Evolutionary conservation across 2,797 vertebrate species (phyloP).

Genomic region (Microctenopoma stevenorrisi): DNA sequence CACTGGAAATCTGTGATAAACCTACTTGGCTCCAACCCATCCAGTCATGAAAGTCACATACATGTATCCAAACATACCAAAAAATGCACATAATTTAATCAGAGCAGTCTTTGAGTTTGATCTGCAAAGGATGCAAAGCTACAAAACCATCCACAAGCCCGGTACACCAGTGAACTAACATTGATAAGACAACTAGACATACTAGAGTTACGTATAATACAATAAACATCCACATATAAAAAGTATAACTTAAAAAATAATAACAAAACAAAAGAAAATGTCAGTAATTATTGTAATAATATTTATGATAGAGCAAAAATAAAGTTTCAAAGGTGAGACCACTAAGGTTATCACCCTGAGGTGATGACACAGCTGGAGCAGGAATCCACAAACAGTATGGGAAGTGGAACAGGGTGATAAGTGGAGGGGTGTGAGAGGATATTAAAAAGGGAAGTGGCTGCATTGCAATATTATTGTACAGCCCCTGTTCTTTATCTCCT

Average conservation of each 20-base stretch:
- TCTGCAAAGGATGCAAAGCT: constrained; percentile 69
- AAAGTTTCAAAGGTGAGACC: too few relatives aligned
- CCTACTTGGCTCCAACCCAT: constrained; percentile 23
- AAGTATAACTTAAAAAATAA: constrained; percentile 71
- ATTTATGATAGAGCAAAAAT: constrained; percentile 29
- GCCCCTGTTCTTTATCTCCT: constrained; percentile 20
- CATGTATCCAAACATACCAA: not conserved
- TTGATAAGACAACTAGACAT: constrained; percentile 54
- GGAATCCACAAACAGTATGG: constrained; percentile 20
- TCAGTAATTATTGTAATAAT: constrained; percentile 57
- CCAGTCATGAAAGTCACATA: constrained; percentile 60
- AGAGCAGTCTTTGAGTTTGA: constrained; percentile 71
- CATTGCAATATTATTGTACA: constrained; percentile 30
- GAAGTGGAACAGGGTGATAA: constrained; percentile 39
- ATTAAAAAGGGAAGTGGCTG: constrained; percentile 24
- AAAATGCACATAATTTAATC: constrained; percentile 45
- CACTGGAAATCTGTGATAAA: constrained; percentile 36
- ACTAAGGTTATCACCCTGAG: too few relatives aligned
- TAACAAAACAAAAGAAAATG: constrained; percentile 33
- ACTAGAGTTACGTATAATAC: constrained; percentile 50
- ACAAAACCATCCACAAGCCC: constrained; percentile 62
- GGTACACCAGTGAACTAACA: constrained; percentile 50
- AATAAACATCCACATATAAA: constrained; percentile 59
- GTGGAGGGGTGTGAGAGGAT: constrained; percentile 1
- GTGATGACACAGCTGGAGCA: constrained; percentile 31